These are phyloP conservation scores for Esox niger DNA, from an alignment of 2,113 vertebrate genomes.

Conservation along the genomic window DNA sequence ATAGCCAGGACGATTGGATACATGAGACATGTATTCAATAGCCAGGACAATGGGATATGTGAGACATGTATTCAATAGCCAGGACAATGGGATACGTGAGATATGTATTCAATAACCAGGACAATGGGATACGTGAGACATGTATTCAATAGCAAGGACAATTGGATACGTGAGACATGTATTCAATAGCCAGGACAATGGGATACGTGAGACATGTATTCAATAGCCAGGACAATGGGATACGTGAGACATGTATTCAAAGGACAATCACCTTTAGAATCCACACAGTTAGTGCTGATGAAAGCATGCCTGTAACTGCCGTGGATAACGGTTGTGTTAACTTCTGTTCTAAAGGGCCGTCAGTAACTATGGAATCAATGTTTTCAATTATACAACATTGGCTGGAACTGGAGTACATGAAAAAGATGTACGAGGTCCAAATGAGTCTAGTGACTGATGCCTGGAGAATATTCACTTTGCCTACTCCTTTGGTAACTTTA, in stretches of 20 bases:
- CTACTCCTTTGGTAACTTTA: constrained; percentile 26
- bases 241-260: not conserved
- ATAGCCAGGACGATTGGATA: too few species aligned
- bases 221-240: too few species aligned
- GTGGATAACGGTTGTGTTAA: constrained; percentile 10
- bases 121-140: too few species aligned
- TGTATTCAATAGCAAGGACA: too few species aligned
- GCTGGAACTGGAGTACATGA: constrained; percentile 21
- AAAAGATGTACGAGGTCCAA: constrained; percentile 29
- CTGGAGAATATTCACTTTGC: not conserved
- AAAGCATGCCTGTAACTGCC: constrained; percentile 32
- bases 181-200: too few species aligned
- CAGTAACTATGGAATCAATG: constrained; percentile 2
- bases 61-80: too few species aligned
- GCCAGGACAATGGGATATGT: too few species aligned
- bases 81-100: too few species aligned
- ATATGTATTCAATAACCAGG: too few species aligned
- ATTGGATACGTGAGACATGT: too few species aligned
- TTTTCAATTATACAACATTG: constrained; percentile 11
- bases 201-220: too few species aligned
- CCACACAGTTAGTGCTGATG: constrained; percentile 19
- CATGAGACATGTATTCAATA: too few species aligned
- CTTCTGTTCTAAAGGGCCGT: constrained; percentile 32
- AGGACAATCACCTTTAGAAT: not conserved
- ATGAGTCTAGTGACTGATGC: not conserved